These are phyloP conservation scores for Tachysurus fulvidraco DNA, from an alignment of 2,113 vertebrate genomes.

Conservation along the genomic window DNA sequence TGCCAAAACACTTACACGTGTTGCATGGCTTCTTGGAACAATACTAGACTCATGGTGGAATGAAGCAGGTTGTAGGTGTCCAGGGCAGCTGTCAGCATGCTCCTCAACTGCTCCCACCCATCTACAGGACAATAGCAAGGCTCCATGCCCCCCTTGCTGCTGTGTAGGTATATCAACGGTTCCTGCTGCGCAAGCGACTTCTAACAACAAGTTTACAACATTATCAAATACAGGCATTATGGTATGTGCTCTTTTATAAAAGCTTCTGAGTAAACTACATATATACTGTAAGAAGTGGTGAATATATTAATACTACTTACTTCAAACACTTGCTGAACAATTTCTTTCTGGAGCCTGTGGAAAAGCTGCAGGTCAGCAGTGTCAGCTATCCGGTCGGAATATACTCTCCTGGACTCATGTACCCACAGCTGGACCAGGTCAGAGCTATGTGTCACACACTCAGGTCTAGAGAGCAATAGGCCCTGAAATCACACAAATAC, in stretches of 20 bases:
- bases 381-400: conserved; percentile 78
- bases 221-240: conserved; percentile 14
- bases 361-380: conserved; percentile 73
- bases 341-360: conserved; percentile 71
- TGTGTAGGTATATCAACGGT: conserved; percentile 74
- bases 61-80: conserved; percentile 77
- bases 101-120: conserved; percentile 72
- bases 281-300: neutral
- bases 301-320: conserved; percentile 53
- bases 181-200: conserved; percentile 62
- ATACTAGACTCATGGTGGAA: conserved; percentile 73
- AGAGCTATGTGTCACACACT: conserved; percentile 67
- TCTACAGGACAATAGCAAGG: conserved; percentile 70
- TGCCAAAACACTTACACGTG: conserved; percentile 71
- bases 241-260: neutral
- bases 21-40: conserved; percentile 81
- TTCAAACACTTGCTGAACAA: conserved; percentile 74
- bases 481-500: conserved; percentile 65
- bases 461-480: conserved; percentile 74
- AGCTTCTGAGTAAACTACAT: neutral
- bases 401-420: conserved; percentile 76
- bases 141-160: conserved; percentile 47
- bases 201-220: conserved; percentile 67
- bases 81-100: conserved; percentile 70
- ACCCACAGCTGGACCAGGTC: conserved; percentile 75